phyloP scores from a whole-genome alignment of 1,140 invertebrate genomes.

The Galleria mellonella region DNA sequence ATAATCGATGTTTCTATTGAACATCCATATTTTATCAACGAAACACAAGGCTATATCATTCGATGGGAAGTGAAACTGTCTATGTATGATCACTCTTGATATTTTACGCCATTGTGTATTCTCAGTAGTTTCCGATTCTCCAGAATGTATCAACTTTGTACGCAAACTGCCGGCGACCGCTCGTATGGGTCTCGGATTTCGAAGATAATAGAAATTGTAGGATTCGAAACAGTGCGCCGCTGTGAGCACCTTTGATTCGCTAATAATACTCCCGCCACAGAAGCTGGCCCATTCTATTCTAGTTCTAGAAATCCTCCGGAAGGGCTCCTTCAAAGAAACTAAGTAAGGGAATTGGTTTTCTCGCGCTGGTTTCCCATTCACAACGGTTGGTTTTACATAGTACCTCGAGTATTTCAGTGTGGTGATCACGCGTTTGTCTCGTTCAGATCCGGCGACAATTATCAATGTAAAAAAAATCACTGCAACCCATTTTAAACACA shows the following conservation, averaged over 20 bases:
- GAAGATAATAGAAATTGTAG: slow-evolving; percentile 27
- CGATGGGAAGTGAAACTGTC: slow-evolving; percentile 32
- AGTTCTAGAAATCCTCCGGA: slow-evolving; percentile 5
- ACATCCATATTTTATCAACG: slow-evolving; percentile 22
- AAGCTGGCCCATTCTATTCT: slow-evolving; percentile 32
- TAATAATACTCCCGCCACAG: slow-evolving; percentile 47
- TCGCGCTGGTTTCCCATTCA: slow-evolving; percentile 9
- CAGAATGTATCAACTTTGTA: slow-evolving; percentile 24
- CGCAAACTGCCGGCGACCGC: slow-evolving; percentile 34
- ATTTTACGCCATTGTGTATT: slow-evolving; percentile 37
- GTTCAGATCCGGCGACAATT: background rate
- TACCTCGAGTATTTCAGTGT: slow-evolving; percentile 21
- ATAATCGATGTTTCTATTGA: slow-evolving; percentile 22
- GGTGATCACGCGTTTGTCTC: slow-evolving; percentile 15
- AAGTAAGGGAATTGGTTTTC: slow-evolving; percentile 14
- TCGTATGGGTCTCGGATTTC: slow-evolving; percentile 19
- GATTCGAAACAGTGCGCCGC: slow-evolving; percentile 51
- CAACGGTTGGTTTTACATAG: slow-evolving; percentile 13
- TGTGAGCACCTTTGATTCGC: slow-evolving; percentile 25
- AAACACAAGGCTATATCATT: slow-evolving; percentile 42
- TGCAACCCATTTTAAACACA: too few species aligned
- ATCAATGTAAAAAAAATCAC: too few species aligned
- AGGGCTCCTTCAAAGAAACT: slow-evolving; percentile 24
- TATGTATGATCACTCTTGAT: slow-evolving; percentile 21
- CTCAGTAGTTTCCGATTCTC: slow-evolving; percentile 20